Evolutionary conservation across 2,113 vertebrate genomes (phyloP).

Genomic region (Mesitornis unicolor): DNA sequence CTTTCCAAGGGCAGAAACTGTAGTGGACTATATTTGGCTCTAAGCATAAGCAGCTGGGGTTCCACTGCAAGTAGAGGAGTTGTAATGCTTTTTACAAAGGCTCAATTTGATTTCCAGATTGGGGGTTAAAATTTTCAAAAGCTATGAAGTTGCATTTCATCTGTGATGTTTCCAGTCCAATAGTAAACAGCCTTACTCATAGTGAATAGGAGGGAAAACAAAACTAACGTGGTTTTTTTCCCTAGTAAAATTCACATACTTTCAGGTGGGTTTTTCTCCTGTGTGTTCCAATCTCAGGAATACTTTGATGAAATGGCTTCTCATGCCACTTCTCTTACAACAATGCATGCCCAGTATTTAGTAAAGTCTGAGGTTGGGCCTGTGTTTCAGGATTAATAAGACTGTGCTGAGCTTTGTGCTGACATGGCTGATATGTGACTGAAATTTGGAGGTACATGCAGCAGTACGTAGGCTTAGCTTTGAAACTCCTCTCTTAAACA

Average conservation of each 20-base stretch:
- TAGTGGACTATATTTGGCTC: neutral
- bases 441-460: neutral
- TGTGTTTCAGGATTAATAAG: neutral
- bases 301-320: neutral
- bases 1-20: neutral
- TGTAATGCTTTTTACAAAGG: neutral
- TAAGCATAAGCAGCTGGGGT: neutral
- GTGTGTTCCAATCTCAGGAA: neutral
- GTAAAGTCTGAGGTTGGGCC: neutral
- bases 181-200: neutral
- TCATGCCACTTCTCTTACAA: neutral
- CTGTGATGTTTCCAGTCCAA: neutral
- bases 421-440: neutral
- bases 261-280: neutral
- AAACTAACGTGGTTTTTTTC: fast-evolving
- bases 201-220: neutral
- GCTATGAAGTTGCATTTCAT: neutral
- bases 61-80: neutral
- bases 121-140: neutral
- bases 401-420: neutral
- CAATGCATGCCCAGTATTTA: fast-evolving
- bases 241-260: neutral
- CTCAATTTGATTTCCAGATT: neutral
- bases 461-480: neutral
- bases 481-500: neutral